Conservation (phyloP, 2,888 invertebrate species). For the Andrena minutula region DNA sequence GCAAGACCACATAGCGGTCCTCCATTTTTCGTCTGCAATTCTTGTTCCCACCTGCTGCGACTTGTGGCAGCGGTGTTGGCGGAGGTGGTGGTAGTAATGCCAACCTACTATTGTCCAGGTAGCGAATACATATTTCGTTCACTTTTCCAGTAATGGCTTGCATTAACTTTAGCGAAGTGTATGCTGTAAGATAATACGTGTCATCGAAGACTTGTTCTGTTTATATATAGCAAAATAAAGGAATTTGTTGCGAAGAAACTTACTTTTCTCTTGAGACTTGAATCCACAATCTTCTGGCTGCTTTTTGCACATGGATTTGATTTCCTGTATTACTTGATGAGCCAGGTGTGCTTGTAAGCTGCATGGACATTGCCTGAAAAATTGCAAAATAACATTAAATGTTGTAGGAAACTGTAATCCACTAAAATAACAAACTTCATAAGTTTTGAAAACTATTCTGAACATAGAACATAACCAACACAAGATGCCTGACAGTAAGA, state of each 20-base stretch:
- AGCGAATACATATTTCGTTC: constrained; percentile 90
- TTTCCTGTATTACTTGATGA: constrained; percentile 89
- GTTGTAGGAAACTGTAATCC: background rate
- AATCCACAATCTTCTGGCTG: constrained; percentile 89
- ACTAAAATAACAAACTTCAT: constrained; percentile 29
- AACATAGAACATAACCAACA: constrained; percentile 39
- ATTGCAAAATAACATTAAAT: constrained; percentile 41
- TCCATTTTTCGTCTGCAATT: constrained; percentile 96
- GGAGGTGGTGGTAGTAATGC: constrained; percentile 88
- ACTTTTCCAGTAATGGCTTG: constrained; percentile 90
- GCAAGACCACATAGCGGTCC: constrained; percentile 94
- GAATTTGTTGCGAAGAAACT: background rate
- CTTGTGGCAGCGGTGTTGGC: constrained; percentile 85
- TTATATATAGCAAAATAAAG: background rate
- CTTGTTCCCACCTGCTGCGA: constrained; percentile 90
- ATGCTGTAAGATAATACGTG: constrained; percentile 86
- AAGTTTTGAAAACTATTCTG: constrained; percentile 24
- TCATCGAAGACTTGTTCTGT: background rate
- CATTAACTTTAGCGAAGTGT: constrained; percentile 91
- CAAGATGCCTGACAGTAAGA: constrained; percentile 16
- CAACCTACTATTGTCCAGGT: constrained; percentile 89
- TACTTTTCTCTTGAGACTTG: constrained; percentile 87
- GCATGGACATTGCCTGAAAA: constrained; percentile 90
- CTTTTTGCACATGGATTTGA: constrained; percentile 88
- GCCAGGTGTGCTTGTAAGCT: constrained; percentile 89